Evolutionary conservation across 2,888 invertebrate species (phyloP), one percentile per base, ranked within the genome.

Genomic region (Rhagophthalmus giganteus): DNA sequence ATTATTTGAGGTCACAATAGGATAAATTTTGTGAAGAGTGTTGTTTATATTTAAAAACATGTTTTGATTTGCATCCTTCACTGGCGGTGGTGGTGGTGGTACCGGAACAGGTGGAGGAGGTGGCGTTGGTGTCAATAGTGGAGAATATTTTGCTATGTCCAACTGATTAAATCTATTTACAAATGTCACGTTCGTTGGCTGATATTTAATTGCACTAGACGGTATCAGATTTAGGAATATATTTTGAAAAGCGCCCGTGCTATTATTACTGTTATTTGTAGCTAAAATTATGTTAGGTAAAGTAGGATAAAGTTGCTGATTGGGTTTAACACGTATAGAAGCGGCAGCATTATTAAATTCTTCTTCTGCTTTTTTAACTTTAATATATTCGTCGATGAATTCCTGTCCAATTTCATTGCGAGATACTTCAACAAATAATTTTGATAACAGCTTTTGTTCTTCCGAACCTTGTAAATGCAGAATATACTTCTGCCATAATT

Each of bases 141-240:
- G 25, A 12, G 14, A 4, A 13, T 8, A 0, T 8, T 10, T 34
- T 0, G 25, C 27, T 1, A 24, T 13, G 8, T 10, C 7, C 10
- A n/a, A n/a, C 8, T 27, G 27, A 27, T n/a, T 3, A 27, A 2
- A 8, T 27, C 2, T 33, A 33, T 16, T 53, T 11, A 38, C 14
- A 12, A 33, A 25, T 12, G 20, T 15, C 33, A 50, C 11, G 16
- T 37, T 40, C 3, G 49, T 34, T 14, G 45, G 24, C 2, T 10
- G 24, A 14, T 30, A 16, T 39, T 41, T 50, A 12, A 37, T 14
- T 11, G 50, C 25, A 12, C 38, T 49, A 20, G 70, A 62, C 10
- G 72, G 70, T 34, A 73, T 67, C 38, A 73, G 58, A 57, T 72
- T 73, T 24, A 73, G 54, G 56, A 71, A 72, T 8, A 72, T 68